Conservation (phyloP, 2,113 vertebrate species). For the Aspiorhynchus laticeps region DNA sequence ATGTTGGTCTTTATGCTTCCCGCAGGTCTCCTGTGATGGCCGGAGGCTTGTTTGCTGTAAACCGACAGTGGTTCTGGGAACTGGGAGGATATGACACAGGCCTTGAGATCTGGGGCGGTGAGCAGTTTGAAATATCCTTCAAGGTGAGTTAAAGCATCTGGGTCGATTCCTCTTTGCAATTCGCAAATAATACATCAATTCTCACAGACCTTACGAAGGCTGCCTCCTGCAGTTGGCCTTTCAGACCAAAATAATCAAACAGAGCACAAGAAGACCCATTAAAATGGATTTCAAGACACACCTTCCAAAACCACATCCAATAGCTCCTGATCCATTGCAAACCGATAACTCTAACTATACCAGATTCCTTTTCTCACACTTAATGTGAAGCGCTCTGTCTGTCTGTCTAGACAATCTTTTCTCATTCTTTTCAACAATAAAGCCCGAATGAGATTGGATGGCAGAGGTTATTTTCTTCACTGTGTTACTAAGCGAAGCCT, state of each 20-base stretch:
- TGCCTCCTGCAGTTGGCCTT: not conserved
- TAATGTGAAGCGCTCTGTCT: slow-evolving; percentile 20
- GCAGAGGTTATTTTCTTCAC: slow-evolving; percentile 32
- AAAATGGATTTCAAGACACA: slow-evolving; percentile 11
- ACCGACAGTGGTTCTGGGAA: slow-evolving; percentile 88
- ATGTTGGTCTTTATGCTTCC: slow-evolving; percentile 34
- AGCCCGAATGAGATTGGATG: slow-evolving; percentile 21
- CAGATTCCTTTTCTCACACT: slow-evolving; percentile 13
- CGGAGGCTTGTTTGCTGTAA: slow-evolving; percentile 86
- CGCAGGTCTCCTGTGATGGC: slow-evolving; percentile 91
- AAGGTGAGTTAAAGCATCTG: slow-evolving; percentile 62
- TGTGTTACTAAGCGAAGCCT: slow-evolving; percentile 5
- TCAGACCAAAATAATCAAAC: slow-evolving; percentile 5
- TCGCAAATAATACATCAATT: slow-evolving; percentile 8
- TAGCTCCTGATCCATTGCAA: slow-evolving; percentile 14
- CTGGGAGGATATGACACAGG: slow-evolving; percentile 82
- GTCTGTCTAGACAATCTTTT: slow-evolving; percentile 20
- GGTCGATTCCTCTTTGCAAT: not conserved
- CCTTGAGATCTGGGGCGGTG: slow-evolving; percentile 82
- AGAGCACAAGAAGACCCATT: not conserved
- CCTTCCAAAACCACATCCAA: not conserved
- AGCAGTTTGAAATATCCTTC: slow-evolving; percentile 81
- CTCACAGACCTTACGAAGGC: not conserved
- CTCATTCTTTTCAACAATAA: slow-evolving; percentile 47
- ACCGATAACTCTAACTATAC: slow-evolving; percentile 5